These are phyloP conservation scores for Proteles cristata DNA, from an alignment of 2,113 vertebrate species.

Conservation along the genomic window DNA sequence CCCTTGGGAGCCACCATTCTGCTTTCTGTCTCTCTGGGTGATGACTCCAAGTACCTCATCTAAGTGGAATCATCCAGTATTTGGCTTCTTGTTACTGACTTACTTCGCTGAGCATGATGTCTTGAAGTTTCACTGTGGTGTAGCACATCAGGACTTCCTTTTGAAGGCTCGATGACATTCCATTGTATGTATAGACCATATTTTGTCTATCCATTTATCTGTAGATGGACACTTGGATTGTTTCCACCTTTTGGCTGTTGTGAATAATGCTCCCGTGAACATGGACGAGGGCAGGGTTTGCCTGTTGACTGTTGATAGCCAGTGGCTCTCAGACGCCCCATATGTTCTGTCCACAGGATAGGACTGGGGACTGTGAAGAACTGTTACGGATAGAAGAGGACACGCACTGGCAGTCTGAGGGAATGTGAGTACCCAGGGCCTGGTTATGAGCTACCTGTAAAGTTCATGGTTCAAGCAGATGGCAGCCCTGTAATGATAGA, in stretches of 20 bases:
- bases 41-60: neutral
- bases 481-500: neutral
- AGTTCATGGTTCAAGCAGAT: neutral
- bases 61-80: neutral
- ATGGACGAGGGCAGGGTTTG: conserved; percentile 8
- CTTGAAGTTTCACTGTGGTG: neutral
- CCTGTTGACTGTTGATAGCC: conserved; percentile 32
- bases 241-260: neutral
- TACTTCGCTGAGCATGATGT: neutral
- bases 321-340: neutral
- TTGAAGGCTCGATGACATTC: neutral
- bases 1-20: neutral
- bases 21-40: neutral
- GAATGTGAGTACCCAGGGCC: conserved; percentile 85
- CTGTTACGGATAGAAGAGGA: conserved; percentile 97
- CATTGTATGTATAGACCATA: rapidly evolving
- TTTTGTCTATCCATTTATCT: neutral
- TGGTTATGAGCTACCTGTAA: neutral
- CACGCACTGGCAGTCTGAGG: conserved; percentile 88
- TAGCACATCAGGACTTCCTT: neutral
- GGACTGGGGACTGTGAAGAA: conserved; percentile 91
- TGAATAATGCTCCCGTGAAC: neutral
- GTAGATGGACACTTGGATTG: neutral
- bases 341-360: conserved; percentile 86
- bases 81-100: neutral